Base-by-base conservation (phyloP, 2,113 vertebrate species). In the Cebus imitator region DNA sequence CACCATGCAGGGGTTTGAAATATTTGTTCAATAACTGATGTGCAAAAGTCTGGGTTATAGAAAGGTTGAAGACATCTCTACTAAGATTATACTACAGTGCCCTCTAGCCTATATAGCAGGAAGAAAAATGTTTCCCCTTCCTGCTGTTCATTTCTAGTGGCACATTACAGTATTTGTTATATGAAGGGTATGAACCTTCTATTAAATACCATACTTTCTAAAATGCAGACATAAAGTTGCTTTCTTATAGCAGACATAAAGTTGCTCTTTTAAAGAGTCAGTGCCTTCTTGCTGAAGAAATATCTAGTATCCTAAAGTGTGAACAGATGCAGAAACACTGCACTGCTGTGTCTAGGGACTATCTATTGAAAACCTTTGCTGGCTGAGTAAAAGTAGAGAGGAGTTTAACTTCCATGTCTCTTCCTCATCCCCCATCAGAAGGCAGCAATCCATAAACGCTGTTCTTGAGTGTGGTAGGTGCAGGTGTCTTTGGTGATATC, bases 71-170 rank as follows among this genome's bases (percentile, higher is more conserved):
- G 72, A 89, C 13, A 5, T 57, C 55, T 70, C 88, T 68, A 35
- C 7, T 58, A 58, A 96, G 94, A 94, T 96, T 87, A 61, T 95
- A 80, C 82, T 78, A 79, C 91, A 98, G 97, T 92, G 95, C 98
- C 96, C 97, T 96, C 97, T 98, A 97, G 95, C 90, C 96, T 83
- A 17, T 52, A 2, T 8, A 91, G 64, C 45, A 64, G 76, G 87
- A 96, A 92, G 83, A 81, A 92, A 94, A 96, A 86, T 27, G 12
- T 52, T 90, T 87, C 12, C 35, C 70, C 45, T 90, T 8, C 16
- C 40, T 14, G 40, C 85, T 76, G 16, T 83, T 92, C 72, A 57
- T 92, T 91, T 92, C 72, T 66, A 76, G 50, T 90, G 50, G 27
- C 30, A 35, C 23, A 48, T 57, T 95, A 78, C 27, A 48, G 75